phyloP scores from a whole-genome alignment of 2,797 vertebrate species.

The Syndactyla subalaris region DNA sequence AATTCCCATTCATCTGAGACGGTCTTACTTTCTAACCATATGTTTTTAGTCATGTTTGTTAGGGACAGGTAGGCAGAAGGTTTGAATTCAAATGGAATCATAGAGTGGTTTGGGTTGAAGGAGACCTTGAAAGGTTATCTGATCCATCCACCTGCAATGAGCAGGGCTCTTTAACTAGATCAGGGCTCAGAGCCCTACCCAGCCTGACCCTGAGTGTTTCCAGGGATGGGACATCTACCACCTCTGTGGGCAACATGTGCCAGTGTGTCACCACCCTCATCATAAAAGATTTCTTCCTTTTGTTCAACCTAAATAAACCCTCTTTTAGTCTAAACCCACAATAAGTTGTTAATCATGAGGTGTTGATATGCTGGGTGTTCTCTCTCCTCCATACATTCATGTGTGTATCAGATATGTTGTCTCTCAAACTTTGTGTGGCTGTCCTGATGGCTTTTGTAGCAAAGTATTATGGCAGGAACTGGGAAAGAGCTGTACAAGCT shows the following conservation, averaged over 20 bases:
- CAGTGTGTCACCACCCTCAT: not conserved
- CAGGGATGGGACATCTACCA: not conserved
- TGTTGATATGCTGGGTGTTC: not conserved
- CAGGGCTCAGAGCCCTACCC: not conserved
- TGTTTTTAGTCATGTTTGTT: not conserved
- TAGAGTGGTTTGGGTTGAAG: not conserved
- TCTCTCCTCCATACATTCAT: not conserved
- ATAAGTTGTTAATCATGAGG: not conserved
- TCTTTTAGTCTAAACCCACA: not conserved
- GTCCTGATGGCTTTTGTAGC: not conserved
- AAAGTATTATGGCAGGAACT: not conserved
- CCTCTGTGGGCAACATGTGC: not conserved
- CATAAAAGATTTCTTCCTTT: not conserved
- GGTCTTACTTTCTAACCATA: not conserved
- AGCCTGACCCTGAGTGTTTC: not conserved
- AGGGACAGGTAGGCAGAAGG: not conserved
- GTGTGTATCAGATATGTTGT: not conserved
- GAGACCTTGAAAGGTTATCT: not conserved
- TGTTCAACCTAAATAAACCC: not conserved
- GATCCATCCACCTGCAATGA: not conserved
- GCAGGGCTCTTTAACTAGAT: not conserved
- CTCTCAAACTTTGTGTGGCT: not conserved
- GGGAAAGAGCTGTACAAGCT: not conserved
- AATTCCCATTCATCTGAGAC: not conserved
- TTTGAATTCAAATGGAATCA: not conserved